Percentiles rank a stretch among this genome's conserved stretches.
phyloP scores from a whole-genome alignment of 2,797 vertebrate species.

The Sebastes minor region DNA sequence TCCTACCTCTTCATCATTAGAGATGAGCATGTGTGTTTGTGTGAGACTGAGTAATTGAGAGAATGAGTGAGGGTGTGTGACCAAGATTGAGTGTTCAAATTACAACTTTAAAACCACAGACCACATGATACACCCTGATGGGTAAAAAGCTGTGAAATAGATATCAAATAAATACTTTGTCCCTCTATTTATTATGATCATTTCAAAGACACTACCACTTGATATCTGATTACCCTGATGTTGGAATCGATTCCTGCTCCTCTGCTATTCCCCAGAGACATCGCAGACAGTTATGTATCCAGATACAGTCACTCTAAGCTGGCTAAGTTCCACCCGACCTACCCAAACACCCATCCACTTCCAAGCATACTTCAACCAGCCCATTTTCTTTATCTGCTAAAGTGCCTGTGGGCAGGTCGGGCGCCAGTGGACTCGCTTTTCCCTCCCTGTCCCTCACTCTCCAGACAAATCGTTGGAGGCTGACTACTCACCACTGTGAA shows the following conservation, averaged over 20 bases:
- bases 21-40: conserved; percentile 61
- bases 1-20: conserved; percentile 76
- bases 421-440: background rate
- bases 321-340: background rate
- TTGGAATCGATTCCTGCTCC: background rate
- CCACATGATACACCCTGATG: background rate
- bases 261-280: background rate
- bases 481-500: conserved; percentile 92
- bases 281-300: background rate
- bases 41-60: conserved; percentile 50
- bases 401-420: conserved; percentile 11
- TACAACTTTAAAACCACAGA: conserved; percentile 42
- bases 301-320: background rate
- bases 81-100: conserved; percentile 47
- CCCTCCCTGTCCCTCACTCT: background rate
- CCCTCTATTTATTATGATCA: background rate
- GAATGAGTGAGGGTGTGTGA: conserved; percentile 31
- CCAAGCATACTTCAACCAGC: conserved; percentile 4
- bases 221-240: background rate
- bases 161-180: conserved; percentile 1
- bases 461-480: background rate
- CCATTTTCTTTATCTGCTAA: conserved; percentile 4
- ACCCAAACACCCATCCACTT: background rate
- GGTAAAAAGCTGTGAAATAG: background rate
- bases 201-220: background rate